Percentiles rank a stretch among this genome's conserved stretches.
Evolutionary conservation across 2,113 vertebrate species (phyloP).

Genomic region (Nestor notabilis): DNA sequence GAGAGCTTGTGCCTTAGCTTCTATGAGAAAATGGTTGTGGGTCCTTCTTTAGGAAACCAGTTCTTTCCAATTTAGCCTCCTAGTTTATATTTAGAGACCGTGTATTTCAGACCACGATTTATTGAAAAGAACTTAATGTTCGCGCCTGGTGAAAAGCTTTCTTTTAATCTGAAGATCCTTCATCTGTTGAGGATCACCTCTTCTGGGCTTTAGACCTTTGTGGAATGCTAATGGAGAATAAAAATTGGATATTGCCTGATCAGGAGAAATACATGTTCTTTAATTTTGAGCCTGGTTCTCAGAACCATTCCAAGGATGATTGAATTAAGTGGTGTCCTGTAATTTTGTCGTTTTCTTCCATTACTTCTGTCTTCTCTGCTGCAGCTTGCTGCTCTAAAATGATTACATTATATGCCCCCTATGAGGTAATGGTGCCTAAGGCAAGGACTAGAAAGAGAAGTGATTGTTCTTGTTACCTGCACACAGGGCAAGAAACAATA

Average conservation of each 20-base stretch:
- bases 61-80: neutral
- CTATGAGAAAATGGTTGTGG: neutral
- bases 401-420: neutral
- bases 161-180: neutral
- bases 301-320: constrained; percentile 12
- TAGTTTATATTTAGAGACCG: neutral
- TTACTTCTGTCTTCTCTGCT: constrained; percentile 27
- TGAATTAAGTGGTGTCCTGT: constrained; percentile 33
- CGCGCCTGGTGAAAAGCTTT: neutral
- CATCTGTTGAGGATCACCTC: neutral
- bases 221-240: neutral
- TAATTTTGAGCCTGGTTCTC: neutral
- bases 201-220: neutral
- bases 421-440: neutral
- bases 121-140: neutral
- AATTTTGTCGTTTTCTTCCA: constrained; percentile 6
- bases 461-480: constrained; percentile 22
- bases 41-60: neutral
- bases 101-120: neutral
- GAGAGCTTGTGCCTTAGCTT: neutral
- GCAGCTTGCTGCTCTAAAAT: constrained; percentile 9
- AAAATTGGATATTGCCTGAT: neutral
- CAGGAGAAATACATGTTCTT: neutral
- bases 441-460: neutral
- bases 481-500: neutral